Base-by-base conservation (phyloP, 2,113 vertebrate species). In the Tautogolabrus adspersus region DNA sequence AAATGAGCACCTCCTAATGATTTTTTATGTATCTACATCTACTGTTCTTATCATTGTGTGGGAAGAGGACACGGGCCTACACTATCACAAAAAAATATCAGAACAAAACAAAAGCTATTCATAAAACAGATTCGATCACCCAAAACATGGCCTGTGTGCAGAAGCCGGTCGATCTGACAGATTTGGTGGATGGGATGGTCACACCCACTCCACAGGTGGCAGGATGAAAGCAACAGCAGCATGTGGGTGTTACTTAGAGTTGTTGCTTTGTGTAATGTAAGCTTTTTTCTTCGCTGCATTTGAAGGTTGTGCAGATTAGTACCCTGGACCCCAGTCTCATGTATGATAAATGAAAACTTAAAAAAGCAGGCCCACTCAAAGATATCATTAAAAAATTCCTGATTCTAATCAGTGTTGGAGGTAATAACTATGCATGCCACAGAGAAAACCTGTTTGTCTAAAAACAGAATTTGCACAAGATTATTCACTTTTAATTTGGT, bases 131-230 rank as follows among this genome's bases (percentile, higher is more conserved):
- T 80, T 88, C 56, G 47, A 79, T 78, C 83, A 72, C 63, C 49
- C 67, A 73, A 82, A 83, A 62, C 79, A 71, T 63, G 73, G 54
- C 75, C 77, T 38, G 71, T 66, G 56, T 83, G 83, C 83, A 80
- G 73, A 77, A 85, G 61, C 72, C 79, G 74, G 72, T 85, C 75
- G 80, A 65, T 81, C 62, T 86, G 90, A 88, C 89, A 90, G 87
- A 91, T 90, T 90, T 85, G 83, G 77, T 85, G 81, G 81, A 81
- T 80, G 22, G 61, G 81, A 87, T 88, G 85, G 82, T 78, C 88
- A 90, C 88, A 84, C 92, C 91, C 87, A 91, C 89, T 90, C 73
- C 82, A 84, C 92, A 93, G 91, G 92, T 93, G 91, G 88, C 84
- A 81, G 57, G 67, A 86, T 81, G 84, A 89, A 89, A 84, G 89